phyloP scores from a whole-genome alignment of 2,888 invertebrate species.

The Siphlonurus alternatus region DNA sequence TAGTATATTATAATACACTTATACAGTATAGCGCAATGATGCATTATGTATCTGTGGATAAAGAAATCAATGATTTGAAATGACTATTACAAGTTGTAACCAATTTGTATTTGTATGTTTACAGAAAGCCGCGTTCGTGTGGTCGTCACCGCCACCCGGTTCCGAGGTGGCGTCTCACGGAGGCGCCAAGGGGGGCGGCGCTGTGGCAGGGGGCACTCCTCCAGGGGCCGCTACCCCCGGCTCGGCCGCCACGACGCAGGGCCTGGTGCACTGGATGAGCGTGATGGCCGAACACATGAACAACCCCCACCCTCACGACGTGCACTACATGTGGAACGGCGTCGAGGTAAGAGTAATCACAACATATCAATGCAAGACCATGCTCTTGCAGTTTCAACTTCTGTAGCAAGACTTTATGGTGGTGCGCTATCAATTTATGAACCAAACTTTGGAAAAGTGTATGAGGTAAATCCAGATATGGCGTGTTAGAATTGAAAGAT shows the following conservation, averaged over 20 bases:
- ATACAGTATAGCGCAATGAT: too few relatives aligned
- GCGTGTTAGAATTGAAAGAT: too few relatives aligned
- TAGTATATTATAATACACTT: too few relatives aligned
- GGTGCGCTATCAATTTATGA: too few relatives aligned
- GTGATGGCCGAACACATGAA: conserved; percentile 94
- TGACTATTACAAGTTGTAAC: too few relatives aligned
- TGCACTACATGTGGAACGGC: conserved; percentile 45
- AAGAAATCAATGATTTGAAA: too few relatives aligned
- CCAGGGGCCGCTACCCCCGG: conserved; percentile 18
- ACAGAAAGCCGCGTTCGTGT: conserved; percentile 34
- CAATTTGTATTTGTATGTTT: too few relatives aligned
- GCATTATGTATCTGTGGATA: too few relatives aligned
- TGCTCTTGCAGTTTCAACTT: neutral
- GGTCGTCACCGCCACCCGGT: conserved; percentile 30
- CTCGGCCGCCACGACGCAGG: conserved; percentile 43
- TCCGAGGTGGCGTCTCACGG: conserved; percentile 17
- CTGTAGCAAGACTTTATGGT: too few relatives aligned
- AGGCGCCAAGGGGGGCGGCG: conserved; percentile 22
- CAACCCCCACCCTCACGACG: conserved; percentile 38
- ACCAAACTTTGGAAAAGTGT: too few relatives aligned
- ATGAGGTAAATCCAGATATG: too few relatives aligned
- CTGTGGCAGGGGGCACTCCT: conserved; percentile 24
- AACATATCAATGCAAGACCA: neutral
- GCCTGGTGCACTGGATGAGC: conserved; percentile 91
- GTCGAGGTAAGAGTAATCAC: conserved; percentile 25